Percentiles rank a stretch among this genome's conserved stretches.
Conservation (phyloP, 2,113 vertebrate genomes). For the Pleuronectes platessa region DNA sequence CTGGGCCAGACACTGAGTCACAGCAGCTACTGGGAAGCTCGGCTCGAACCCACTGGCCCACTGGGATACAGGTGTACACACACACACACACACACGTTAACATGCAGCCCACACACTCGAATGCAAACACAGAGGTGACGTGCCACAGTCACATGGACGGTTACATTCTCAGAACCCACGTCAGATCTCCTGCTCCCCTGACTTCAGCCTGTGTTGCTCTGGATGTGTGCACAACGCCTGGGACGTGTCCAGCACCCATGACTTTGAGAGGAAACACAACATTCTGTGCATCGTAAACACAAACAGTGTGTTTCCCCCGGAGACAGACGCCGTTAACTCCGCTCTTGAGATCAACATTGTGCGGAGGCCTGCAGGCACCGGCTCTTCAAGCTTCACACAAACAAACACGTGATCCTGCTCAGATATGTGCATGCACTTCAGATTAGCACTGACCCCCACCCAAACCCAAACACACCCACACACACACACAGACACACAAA, state of each 20-base stretch:
- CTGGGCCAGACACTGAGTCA: slow-evolving; percentile 33
- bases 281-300: slow-evolving; percentile 28
- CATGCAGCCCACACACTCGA: slow-evolving; percentile 35
- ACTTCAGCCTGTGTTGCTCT: background rate
- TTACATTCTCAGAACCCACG: slow-evolving; percentile 18
- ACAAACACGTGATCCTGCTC: slow-evolving; percentile 53
- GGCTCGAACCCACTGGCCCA: slow-evolving; percentile 9
- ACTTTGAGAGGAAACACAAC: slow-evolving; percentile 21
- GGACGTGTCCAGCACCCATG: slow-evolving; percentile 4
- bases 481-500: slow-evolving; percentile 1
- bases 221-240: slow-evolving; percentile 21
- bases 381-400: slow-evolving; percentile 26
- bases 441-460: slow-evolving; percentile 36
- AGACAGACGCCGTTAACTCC: background rate
- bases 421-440: slow-evolving; percentile 32
- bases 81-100: slow-evolving; percentile 20
- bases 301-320: slow-evolving; percentile 2
- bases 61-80: background rate
- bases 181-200: background rate
- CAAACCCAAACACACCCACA: slow-evolving; percentile 16
- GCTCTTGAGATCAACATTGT: slow-evolving; percentile 16
- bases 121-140: slow-evolving; percentile 9
- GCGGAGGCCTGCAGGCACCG: slow-evolving; percentile 16
- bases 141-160: slow-evolving; percentile 3
- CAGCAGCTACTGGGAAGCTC: slow-evolving; percentile 4